phyloP scores from a whole-genome alignment of 2,797 vertebrate genomes.

The Manis pentadactyla region DNA sequence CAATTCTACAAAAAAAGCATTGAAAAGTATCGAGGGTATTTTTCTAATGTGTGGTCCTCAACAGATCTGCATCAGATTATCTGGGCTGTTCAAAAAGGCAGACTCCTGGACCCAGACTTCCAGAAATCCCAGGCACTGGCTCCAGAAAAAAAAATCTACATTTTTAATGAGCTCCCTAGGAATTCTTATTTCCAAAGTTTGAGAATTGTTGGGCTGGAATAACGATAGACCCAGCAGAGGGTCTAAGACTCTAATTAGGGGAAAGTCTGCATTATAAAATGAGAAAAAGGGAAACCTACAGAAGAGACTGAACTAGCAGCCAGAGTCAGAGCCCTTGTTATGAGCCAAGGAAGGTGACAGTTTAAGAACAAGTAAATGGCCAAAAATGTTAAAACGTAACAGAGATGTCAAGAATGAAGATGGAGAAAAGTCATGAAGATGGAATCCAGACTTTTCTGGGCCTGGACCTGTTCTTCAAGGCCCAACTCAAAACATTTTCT shows the following conservation, averaged over 20 bases:
- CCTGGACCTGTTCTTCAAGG: slow-evolving; percentile 1
- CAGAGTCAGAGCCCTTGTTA: not conserved
- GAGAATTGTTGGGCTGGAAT: not conserved
- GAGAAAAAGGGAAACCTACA: slow-evolving; percentile 34
- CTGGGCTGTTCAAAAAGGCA: slow-evolving; percentile 19
- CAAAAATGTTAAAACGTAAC: not conserved
- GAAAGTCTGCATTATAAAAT: slow-evolving; percentile 28
- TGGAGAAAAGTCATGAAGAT: not conserved
- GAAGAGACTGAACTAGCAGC: not conserved
- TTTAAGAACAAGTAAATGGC: slow-evolving; percentile 38
- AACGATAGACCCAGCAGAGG: slow-evolving; percentile 1
- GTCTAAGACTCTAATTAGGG: not conserved
- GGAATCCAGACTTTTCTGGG: slow-evolving; percentile 46
- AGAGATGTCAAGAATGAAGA: slow-evolving; percentile 11
- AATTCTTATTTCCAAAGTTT: slow-evolving; percentile 53
- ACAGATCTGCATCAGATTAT: not conserved
- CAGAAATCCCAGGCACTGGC: too few relatives aligned
- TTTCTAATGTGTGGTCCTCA: not conserved
- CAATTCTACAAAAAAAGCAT: not conserved
- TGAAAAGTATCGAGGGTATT: not conserved
- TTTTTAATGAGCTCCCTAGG: slow-evolving; percentile 27
- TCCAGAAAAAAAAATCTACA: not conserved
- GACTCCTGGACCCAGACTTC: not conserved
- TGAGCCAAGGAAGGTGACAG: not conserved
- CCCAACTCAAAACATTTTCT: slow-evolving; percentile 45